These are phyloP conservation scores for Puma concolor DNA, from an alignment of 2,113 vertebrate species.

Conservation along the genomic window DNA sequence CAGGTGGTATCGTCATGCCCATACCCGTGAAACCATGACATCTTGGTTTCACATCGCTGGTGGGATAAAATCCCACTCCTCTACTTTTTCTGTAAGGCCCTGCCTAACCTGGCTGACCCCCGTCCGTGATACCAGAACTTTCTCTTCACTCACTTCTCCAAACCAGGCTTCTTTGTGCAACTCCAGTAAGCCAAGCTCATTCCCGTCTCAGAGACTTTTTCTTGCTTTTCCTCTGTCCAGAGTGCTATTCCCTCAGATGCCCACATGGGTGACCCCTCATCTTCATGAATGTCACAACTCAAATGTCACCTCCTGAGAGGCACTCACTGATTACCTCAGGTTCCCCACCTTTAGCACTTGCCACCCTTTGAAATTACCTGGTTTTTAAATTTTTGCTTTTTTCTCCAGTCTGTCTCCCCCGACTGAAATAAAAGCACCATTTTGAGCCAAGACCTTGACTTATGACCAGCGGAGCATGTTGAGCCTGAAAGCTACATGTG, in stretches of 20 bases:
- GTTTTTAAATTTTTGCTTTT: background rate
- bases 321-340: background rate
- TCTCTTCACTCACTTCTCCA: background rate
- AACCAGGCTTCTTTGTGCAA: background rate
- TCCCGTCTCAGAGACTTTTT: background rate
- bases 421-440: background rate
- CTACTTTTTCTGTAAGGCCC: background rate
- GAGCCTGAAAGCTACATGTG: background rate
- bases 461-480: background rate
- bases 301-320: background rate
- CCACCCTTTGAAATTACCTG: background rate
- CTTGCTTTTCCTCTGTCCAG: background rate
- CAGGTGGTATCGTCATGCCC: background rate
- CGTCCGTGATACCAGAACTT: background rate
- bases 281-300: background rate
- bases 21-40: background rate
- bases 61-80: background rate
- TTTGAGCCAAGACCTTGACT: background rate
- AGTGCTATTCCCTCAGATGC: background rate
- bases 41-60: background rate
- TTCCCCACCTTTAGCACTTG: background rate
- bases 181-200: background rate
- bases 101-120: rapidly evolving
- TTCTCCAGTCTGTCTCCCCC: background rate
- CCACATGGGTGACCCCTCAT: background rate